phyloP scores from a whole-genome alignment of 2,888 invertebrate species.

The Drosophila niveifrons region DNA sequence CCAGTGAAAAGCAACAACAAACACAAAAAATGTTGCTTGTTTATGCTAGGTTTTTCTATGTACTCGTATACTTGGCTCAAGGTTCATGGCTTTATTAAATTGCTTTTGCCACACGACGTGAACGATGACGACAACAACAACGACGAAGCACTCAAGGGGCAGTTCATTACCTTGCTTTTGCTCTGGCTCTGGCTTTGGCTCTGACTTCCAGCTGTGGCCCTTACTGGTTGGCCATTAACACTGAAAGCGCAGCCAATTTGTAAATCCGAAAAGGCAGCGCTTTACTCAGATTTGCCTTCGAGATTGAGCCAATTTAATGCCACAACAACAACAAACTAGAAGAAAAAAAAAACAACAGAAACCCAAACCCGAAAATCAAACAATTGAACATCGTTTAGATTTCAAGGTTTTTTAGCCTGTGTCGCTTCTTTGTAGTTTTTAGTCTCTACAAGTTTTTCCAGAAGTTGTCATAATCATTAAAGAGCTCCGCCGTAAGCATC shows the following conservation, averaged over 20 bases:
- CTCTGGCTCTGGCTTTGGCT: constrained; percentile 1
- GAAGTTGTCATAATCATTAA: constrained; percentile 40
- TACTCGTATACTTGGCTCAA: constrained; percentile 69
- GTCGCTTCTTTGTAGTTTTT: constrained; percentile 27
- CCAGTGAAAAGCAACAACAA: constrained; percentile 15
- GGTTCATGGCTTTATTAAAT: constrained; percentile 79
- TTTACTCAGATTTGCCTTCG: constrained; percentile 49
- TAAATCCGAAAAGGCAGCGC: constrained; percentile 38
- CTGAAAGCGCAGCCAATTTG: constrained; percentile 74
- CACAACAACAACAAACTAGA: constrained; percentile 30
- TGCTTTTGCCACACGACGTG: constrained; percentile 62
- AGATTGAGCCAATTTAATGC: constrained; percentile 69
- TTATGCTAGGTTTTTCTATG: constrained; percentile 58
- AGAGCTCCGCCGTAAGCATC: constrained; percentile 40
- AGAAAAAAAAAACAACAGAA: not conserved
- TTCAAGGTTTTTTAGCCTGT: constrained; percentile 25
- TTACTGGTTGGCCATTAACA: constrained; percentile 66
- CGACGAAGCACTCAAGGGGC: not conserved
- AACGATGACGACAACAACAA: not conserved
- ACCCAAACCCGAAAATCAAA: constrained; percentile 34
- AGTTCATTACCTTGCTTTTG: constrained; percentile 40
- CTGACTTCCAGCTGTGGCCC: constrained; percentile 69
- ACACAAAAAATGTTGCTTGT: constrained; percentile 22
- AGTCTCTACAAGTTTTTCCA: constrained; percentile 20
- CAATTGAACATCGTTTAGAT: constrained; percentile 47